Evolutionary conservation across 2,888 invertebrate genomes (phyloP).

Genomic region (Sarcophaga subvicina): DNA sequence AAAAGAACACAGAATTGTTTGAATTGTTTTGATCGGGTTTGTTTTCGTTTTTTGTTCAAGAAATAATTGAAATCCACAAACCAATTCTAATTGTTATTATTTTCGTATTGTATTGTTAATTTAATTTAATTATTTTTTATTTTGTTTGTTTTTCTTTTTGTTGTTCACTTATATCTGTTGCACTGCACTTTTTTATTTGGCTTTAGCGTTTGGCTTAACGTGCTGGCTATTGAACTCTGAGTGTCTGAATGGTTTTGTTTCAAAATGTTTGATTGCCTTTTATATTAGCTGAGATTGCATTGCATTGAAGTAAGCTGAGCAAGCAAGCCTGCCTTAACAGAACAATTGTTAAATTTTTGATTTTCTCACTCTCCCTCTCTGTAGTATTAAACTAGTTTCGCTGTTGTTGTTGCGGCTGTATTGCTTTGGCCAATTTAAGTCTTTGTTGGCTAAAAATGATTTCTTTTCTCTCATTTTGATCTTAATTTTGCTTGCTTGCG

Average conservation of each 20-base stretch:
- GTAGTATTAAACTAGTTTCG: conserved; percentile 9
- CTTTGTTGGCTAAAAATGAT: conserved; percentile 1
- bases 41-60: too few relatives aligned
- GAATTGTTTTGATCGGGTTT: background rate
- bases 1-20: too few relatives aligned
- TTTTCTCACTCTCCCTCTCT: conserved; percentile 22
- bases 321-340: background rate
- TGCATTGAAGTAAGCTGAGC: too few relatives aligned
- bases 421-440: background rate
- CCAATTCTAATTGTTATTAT: background rate
- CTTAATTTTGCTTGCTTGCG: conserved; percentile 25
- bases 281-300: conserved; percentile 43
- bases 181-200: conserved; percentile 55
- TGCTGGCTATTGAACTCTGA: conserved; percentile 55
- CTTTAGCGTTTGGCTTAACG: conserved; percentile 21
- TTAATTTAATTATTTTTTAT: conserved; percentile 4
- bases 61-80: too few relatives aligned
- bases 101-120: background rate
- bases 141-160: conserved; percentile 9
- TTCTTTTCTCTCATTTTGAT: conserved; percentile 39
- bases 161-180: background rate
- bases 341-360: conserved; percentile 28
- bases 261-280: conserved; percentile 56
- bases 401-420: background rate
- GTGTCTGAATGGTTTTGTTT: conserved; percentile 43